Evolutionary conservation across 1,140 invertebrate genomes (phyloP).

Genomic region (Aricia agestis): DNA sequence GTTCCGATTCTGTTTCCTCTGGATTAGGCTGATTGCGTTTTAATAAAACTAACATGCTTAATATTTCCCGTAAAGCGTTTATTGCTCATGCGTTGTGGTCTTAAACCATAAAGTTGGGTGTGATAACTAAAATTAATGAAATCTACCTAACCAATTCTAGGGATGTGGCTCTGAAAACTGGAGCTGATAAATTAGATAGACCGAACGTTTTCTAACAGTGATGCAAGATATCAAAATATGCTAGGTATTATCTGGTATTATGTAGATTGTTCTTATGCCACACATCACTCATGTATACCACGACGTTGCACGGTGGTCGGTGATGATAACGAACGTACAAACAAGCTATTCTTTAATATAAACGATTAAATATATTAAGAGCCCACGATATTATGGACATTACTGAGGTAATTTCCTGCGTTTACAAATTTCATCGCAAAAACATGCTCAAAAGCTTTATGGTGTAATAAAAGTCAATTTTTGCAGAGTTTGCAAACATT

Average conservation of each 20-base stretch:
- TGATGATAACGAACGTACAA: neutral
- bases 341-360: neutral
- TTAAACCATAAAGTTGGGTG: neutral
- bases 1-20: conserved; percentile 1
- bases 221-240: no score
- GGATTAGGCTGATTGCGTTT: conserved; percentile 2
- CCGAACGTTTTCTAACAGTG: no score
- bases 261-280: no score
- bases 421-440: conserved; percentile 29
- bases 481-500: conserved; percentile 41
- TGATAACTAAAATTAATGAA: no score
- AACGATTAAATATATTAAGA: neutral
- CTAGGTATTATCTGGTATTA: no score
- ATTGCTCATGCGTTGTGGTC: neutral
- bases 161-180: no score
- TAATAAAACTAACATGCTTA: neutral
- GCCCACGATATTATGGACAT: neutral
- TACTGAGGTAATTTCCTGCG: neutral
- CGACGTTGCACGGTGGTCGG: no score
- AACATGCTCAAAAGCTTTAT: conserved; percentile 53
- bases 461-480: conserved; percentile 42
- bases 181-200: no score
- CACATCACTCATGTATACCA: no score
- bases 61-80: neutral
- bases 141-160: no score